Percentiles rank a stretch among this genome's conserved stretches.
These are phyloP conservation scores for Platichthys stellatus DNA, from an alignment of 2,113 vertebrate genomes.

Conservation along the genomic window DNA sequence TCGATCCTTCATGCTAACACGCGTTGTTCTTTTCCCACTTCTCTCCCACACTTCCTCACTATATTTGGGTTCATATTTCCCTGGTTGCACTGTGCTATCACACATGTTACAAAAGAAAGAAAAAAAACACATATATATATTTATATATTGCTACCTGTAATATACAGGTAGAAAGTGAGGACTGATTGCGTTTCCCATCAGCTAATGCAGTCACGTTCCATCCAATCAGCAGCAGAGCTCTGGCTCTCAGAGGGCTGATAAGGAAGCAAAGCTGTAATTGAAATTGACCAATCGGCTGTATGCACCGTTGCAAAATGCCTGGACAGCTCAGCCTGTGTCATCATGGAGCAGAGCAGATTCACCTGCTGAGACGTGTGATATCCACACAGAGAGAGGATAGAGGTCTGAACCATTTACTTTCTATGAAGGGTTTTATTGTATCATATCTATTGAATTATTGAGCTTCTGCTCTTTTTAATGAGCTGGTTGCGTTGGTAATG, in stretches of 20 bases:
- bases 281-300: constrained; percentile 52
- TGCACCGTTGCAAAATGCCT: not conserved
- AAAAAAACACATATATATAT: not conserved
- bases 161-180: constrained; percentile 1
- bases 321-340: not conserved
- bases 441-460: no score
- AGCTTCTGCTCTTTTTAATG: no score
- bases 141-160: no score
- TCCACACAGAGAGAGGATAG: not conserved
- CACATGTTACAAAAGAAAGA: not conserved
- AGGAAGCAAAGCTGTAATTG: constrained; percentile 26
- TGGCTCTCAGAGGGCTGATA: constrained; percentile 26
- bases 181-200: constrained; percentile 17
- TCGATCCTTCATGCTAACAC: constrained; percentile 48
- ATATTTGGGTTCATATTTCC: not conserved
- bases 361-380: not conserved
- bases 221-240: constrained; percentile 38
- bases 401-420: no score
- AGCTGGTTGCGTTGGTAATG: no score
- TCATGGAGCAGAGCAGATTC: no score
- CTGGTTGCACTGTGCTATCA: not conserved
- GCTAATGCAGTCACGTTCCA: constrained; percentile 27
- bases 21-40: not conserved
- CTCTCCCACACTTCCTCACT: not conserved
- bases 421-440: no score